Percentiles rank a stretch among this genome's conserved stretches.
Evolutionary conservation across 2,113 vertebrate genomes (phyloP).

Genomic region (Pongo pygmaeus): DNA sequence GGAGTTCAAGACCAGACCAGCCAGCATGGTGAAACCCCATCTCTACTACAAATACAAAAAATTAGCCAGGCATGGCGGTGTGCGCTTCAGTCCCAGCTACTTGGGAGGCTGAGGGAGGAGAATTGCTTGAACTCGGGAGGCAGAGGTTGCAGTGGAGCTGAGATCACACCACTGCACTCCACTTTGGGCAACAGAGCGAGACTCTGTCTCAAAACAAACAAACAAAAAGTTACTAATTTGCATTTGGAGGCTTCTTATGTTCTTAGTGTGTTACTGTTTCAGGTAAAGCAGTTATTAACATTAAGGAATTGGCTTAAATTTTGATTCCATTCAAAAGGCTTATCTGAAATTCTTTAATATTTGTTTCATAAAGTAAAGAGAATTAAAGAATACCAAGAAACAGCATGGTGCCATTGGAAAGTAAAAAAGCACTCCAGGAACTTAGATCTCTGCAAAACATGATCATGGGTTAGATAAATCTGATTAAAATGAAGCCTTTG

Average conservation of each 20-base stretch:
- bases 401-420: background rate
- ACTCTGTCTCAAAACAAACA: too few relatives aligned
- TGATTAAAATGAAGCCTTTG: slow-evolving; percentile 58
- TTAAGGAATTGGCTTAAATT: background rate
- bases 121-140: too few relatives aligned
- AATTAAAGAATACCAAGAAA: slow-evolving; percentile 16
- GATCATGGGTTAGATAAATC: background rate
- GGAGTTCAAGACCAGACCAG: too few relatives aligned
- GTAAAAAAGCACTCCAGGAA: background rate
- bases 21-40: too few relatives aligned
- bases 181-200: too few relatives aligned
- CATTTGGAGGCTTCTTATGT: background rate
- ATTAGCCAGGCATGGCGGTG: too few relatives aligned
- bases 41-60: too few relatives aligned
- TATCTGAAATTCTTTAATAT: slow-evolving; percentile 23
- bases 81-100: too few relatives aligned
- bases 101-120: too few relatives aligned
- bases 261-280: background rate
- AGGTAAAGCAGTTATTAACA: background rate
- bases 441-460: background rate
- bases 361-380: slow-evolving; percentile 5
- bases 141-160: too few relatives aligned
- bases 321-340: background rate
- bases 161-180: too few relatives aligned
- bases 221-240: background rate